These are phyloP conservation scores for Zygaena filipendulae DNA, from an alignment of 2,888 invertebrate species.

Conservation along the genomic window DNA sequence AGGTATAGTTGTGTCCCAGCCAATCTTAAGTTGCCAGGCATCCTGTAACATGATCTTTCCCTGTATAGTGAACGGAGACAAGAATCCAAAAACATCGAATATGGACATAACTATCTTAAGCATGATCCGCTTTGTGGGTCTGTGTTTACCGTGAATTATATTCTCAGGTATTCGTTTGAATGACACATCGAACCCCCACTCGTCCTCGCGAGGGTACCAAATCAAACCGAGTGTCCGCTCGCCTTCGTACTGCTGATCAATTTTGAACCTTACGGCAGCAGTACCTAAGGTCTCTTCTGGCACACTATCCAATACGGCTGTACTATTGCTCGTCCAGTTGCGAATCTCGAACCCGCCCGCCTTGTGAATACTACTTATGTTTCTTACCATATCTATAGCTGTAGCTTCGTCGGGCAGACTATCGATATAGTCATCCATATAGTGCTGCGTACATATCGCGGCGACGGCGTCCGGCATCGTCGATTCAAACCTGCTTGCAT, in stretches of 20 bases:
- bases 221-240: slow-evolving; percentile 13
- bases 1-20: slow-evolving; percentile 12
- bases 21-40: slow-evolving; percentile 9
- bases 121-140: slow-evolving; percentile 12
- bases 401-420: slow-evolving; percentile 6
- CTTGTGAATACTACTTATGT: slow-evolving; percentile 15
- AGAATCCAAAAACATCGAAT: slow-evolving; percentile 15
- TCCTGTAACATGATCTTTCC: slow-evolving; percentile 13
- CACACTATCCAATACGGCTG: slow-evolving; percentile 4
- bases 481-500: slow-evolving; percentile 3
- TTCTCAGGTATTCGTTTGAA: slow-evolving; percentile 3
- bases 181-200: slow-evolving; percentile 8
- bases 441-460: slow-evolving; percentile 14
- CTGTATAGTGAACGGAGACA: slow-evolving; percentile 11
- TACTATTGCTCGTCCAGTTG: slow-evolving; percentile 13
- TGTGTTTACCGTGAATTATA: slow-evolving; percentile 3
- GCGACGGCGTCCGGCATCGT: slow-evolving; percentile 10
- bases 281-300: slow-evolving; percentile 9
- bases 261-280: not conserved
- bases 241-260: not conserved
- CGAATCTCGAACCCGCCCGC: slow-evolving; percentile 17
- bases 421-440: slow-evolving; percentile 3
- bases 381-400: slow-evolving; percentile 10
- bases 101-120: slow-evolving; percentile 10
- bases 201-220: slow-evolving; percentile 8